These are phyloP conservation scores for Orbicella faveolata DNA, from an alignment of 64 coral and sea anemone species.

Conservation along the genomic window DNA sequence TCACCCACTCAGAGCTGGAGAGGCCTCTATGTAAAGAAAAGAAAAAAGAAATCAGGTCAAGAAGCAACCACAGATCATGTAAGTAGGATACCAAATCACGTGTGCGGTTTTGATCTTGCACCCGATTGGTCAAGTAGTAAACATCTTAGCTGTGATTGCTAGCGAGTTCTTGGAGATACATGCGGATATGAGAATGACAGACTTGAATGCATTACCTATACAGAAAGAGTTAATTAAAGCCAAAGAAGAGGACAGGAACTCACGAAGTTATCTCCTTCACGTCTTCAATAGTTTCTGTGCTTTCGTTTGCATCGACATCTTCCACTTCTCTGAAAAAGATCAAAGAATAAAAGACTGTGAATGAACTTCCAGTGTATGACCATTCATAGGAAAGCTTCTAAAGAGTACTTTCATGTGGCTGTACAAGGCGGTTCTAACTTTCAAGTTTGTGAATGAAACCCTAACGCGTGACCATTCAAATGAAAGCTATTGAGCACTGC, in stretches of 20 bases:
- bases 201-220: not conserved
- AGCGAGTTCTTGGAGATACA: no score
- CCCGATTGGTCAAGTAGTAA: no score
- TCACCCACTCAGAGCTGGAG: slow-evolving; percentile 63
- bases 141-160: no score
- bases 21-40: slow-evolving; percentile 20
- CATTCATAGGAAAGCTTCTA: not conserved
- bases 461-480: no score
- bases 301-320: slow-evolving; percentile 30
- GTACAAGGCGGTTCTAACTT: no score
- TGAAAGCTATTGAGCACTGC: no score
- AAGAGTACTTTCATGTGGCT: no score
- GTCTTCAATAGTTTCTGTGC: slow-evolving; percentile 29
- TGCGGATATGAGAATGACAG: no score
- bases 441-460: no score
- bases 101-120: no score
- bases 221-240: not conserved
- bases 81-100: no score
- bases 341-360: not conserved
- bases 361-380: not conserved
- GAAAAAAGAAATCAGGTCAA: not conserved
- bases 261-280: slow-evolving; percentile 53
- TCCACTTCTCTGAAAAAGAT: slow-evolving; percentile 15
- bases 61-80: no score
- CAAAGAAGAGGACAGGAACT: not conserved